These are phyloP conservation scores for Drosophila paulistorum DNA, from an alignment of 1,140 invertebrate species.

Conservation along the genomic window DNA sequence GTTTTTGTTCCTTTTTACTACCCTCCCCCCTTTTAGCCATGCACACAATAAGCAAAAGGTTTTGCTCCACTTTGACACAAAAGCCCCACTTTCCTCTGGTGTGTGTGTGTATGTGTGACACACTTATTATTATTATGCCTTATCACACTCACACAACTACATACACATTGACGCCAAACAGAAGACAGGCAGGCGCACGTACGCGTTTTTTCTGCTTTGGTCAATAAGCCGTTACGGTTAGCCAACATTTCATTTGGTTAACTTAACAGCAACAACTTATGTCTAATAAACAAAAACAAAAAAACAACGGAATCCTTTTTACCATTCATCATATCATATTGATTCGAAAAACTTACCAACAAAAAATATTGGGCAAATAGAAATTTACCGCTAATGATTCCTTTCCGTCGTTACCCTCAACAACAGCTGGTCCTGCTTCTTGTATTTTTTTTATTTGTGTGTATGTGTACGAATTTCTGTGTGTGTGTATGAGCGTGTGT, in stretches of 20 bases:
- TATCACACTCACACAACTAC: constrained; percentile 32
- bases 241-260: constrained; percentile 14
- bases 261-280: constrained; percentile 21
- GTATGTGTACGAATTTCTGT: constrained; percentile 12
- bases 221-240: constrained; percentile 10
- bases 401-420: constrained; percentile 40
- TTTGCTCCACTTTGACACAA: constrained; percentile 48
- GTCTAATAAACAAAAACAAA: constrained; percentile 9
- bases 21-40: neutral
- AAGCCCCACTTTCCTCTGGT: constrained; percentile 30
- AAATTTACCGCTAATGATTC: constrained; percentile 61
- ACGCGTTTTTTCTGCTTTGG: neutral
- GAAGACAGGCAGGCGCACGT: constrained; percentile 22
- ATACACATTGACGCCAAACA: constrained; percentile 14
- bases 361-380: constrained; percentile 17
- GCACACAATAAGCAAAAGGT: constrained; percentile 42
- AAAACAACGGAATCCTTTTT: neutral
- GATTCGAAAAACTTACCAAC: constrained; percentile 47
- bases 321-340: constrained; percentile 39
- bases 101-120: constrained; percentile 45
- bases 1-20: constrained; percentile 26
- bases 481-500: constrained; percentile 6
- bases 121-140: constrained; percentile 56
- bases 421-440: constrained; percentile 56
- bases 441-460: neutral